Percentiles rank a stretch among this genome's conserved stretches.
Conservation (phyloP, 2,113 vertebrate genomes). For the Engystomops pustulosus region DNA sequence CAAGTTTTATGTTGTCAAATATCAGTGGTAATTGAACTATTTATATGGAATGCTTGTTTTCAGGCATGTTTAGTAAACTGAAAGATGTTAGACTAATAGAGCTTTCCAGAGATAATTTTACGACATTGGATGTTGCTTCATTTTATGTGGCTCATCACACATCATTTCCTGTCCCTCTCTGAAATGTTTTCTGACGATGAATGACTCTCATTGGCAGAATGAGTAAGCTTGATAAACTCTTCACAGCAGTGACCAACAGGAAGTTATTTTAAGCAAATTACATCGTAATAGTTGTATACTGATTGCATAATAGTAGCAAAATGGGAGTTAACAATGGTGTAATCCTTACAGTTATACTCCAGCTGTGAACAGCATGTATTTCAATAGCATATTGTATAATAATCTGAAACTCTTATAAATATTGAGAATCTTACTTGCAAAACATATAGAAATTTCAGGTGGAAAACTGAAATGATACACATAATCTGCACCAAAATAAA, state of each 20-base stretch:
- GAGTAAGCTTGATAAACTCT: slow-evolving; percentile 22
- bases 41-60: no score
- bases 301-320: not conserved
- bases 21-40: no score
- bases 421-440: not conserved
- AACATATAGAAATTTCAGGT: no score
- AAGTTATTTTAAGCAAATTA: slow-evolving; percentile 25
- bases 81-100: not conserved
- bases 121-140: not conserved
- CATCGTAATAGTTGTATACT: not conserved
- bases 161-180: no score
- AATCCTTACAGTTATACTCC: no score
- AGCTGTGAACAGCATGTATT: no score
- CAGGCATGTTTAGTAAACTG: not conserved
- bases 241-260: not conserved
- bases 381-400: not conserved
- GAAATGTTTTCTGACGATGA: not conserved
- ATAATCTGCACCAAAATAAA: no score
- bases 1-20: no score
- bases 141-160: no score
- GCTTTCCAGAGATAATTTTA: not conserved
- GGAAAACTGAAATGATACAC: not conserved
- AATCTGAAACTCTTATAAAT: not conserved
- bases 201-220: not conserved
- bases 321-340: not conserved